Evolutionary conservation across 2,113 vertebrate species (phyloP), one percentile per base, ranked within the genome.

Genomic region (Vidua chalybeata): DNA sequence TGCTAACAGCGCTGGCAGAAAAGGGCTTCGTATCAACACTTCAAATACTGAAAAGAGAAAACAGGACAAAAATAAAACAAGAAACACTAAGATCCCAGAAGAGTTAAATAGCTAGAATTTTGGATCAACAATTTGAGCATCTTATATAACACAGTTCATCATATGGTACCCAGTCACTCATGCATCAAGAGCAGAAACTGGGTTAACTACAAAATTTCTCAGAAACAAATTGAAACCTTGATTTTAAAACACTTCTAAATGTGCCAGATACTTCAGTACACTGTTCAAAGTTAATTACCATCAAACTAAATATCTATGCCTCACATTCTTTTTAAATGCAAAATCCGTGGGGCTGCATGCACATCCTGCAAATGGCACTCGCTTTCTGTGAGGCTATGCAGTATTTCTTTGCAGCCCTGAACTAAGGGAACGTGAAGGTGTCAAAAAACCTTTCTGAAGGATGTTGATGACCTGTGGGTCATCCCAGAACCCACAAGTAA

Each of bases 21-120:
- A 96, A 86, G 95, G 94, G 92, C 92, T 94, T 93, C 96, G 8
- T 87, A 97, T 92, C 94, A 95, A 95, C 94, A 95, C 94, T 96
- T 94, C 88, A 66, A 93, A 93, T 92, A 97, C 87, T 68, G 56
- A 90, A 97, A 94, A 94, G 90, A 97, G 94, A 97, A 96, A 95
- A 93, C 75, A 96, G 79, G 96, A 96, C 95, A 94, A 94, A 97
- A 95, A 97, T 96, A 96, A 95, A 96, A 91, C 87, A 89, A 94
- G 91, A 95, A 96, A 95, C 94, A 89, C 93, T 93, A 74, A 84
- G 81, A 96, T 91, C 89, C 77, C 89, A 93, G 91, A 95, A 97
- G 94, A 96, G 95, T 95, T 97, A 95, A 97, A 92, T 72, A 94
- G 93, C 94, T 96, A 94, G 93, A 94, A 95, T 92, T 96, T 82